Percentiles rank a stretch among this genome's conserved stretches.
Evolutionary conservation across 2,888 invertebrate species (phyloP).

Genomic region (Pilophorus perplexus): DNA sequence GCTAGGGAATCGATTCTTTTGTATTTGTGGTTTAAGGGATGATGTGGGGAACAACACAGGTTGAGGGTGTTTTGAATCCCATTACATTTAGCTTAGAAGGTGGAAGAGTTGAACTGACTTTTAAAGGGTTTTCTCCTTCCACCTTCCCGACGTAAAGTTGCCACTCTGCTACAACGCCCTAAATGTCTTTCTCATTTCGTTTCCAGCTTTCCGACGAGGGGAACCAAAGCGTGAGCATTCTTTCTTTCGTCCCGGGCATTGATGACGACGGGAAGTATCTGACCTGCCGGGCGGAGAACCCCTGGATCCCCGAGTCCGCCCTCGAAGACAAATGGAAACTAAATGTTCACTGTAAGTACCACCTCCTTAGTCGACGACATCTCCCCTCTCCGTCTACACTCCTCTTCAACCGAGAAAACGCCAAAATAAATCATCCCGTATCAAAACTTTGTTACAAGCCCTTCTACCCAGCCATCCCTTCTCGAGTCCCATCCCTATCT

Average conservation of each 20-base stretch:
- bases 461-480: neutral
- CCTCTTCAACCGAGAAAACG: neutral
- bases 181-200: too few species aligned
- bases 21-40: too few species aligned
- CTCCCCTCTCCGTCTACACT: neutral
- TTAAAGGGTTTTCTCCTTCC: too few species aligned
- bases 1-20: too few species aligned
- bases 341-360: slow-evolving; percentile 81
- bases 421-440: slow-evolving; percentile 38
- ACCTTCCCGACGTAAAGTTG: too few species aligned
- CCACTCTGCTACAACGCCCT: too few species aligned
- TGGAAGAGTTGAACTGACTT: too few species aligned
- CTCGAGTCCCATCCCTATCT: neutral
- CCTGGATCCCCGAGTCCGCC: slow-evolving; percentile 74
- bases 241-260: slow-evolving; percentile 76
- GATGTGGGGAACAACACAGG: too few species aligned
- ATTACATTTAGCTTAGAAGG: too few species aligned
- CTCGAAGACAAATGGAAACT: slow-evolving; percentile 84
- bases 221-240: slow-evolving; percentile 64
- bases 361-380: too few species aligned
- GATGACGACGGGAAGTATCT: slow-evolving; percentile 88
- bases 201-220: slow-evolving; percentile 46
- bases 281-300: slow-evolving; percentile 85
- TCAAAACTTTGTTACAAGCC: slow-evolving; percentile 31
- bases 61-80: too few species aligned